Conservation (phyloP, 2,113 vertebrate species). For the Notothenia coriiceps region DNA sequence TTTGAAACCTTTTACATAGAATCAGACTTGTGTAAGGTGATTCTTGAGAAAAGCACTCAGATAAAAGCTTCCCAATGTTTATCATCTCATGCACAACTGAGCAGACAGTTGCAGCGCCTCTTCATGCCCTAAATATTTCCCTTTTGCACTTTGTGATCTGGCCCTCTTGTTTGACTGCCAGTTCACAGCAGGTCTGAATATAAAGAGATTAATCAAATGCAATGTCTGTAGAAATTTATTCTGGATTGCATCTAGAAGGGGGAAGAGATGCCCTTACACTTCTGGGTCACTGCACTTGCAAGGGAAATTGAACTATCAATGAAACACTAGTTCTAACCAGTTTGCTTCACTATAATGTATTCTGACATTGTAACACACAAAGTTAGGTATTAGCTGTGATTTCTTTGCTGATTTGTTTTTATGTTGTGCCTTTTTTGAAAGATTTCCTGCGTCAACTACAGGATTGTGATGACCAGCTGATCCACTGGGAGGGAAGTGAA, state of each 20-base stretch:
- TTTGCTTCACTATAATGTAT: not conserved
- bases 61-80: constrained; percentile 79
- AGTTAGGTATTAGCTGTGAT: not conserved
- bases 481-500: constrained; percentile 21
- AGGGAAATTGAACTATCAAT: constrained; percentile 34
- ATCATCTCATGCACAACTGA: constrained; percentile 74
- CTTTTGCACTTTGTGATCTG: constrained; percentile 8
- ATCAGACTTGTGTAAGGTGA: constrained; percentile 60
- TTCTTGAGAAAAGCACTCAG: constrained; percentile 68
- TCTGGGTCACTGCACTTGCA: constrained; percentile 49
- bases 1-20: constrained; percentile 54
- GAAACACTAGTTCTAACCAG: constrained; percentile 15
- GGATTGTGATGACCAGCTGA: constrained; percentile 74
- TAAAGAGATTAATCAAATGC: constrained; percentile 2
- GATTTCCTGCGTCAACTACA: constrained; percentile 30
- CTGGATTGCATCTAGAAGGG: constrained; percentile 26
- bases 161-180: not conserved
- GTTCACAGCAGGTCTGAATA: constrained; percentile 16
- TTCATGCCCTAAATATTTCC: constrained; percentile 28
- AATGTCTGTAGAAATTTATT: constrained; percentile 19
- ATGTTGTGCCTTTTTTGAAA: not conserved
- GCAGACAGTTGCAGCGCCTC: constrained; percentile 47
- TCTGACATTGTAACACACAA: constrained; percentile 1
- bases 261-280: constrained; percentile 40
- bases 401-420: not conserved